These are phyloP conservation scores for Metacarcinus magister DNA, from an alignment of 2,888 invertebrate species.

Conservation along the genomic window DNA sequence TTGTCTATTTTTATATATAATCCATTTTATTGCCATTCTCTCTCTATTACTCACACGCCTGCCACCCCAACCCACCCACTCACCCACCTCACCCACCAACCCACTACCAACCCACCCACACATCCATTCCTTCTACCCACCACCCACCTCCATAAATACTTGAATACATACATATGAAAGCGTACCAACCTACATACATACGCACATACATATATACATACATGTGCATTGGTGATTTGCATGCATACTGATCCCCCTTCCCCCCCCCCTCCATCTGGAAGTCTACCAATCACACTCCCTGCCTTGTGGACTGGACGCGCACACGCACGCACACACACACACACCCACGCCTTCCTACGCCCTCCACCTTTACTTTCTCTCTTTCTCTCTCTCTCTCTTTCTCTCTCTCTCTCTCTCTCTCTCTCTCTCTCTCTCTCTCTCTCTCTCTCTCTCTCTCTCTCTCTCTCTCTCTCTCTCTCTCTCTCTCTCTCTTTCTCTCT, in stretches of 20 bases:
- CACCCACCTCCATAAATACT: not conserved
- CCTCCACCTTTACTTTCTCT: too few relatives aligned
- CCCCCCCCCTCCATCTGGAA: not conserved
- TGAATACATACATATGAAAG: not conserved
- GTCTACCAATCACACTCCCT: not conserved
- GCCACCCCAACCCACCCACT: not conserved
- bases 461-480: too few relatives aligned
- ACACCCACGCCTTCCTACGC: too few relatives aligned
- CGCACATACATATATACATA: conserved; percentile 49
- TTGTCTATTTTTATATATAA: not conserved
- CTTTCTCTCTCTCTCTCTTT: not conserved
- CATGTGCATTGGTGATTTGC: not conserved
- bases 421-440: too few relatives aligned
- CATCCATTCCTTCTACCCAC: not conserved
- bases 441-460: not conserved
- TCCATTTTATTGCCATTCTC: not conserved
- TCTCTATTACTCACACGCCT: not conserved
- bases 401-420: conserved; percentile 50
- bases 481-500: too few relatives aligned
- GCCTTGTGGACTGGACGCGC: not conserved
- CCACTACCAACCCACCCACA: not conserved
- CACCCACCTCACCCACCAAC: not conserved
- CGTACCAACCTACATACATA: conserved; percentile 30
- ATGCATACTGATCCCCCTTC: not conserved
- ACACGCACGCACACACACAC: not conserved